Evolutionary conservation across 2,888 invertebrate genomes (phyloP), one percentile per base, ranked within the genome.

Genomic region (Bombylius major): DNA sequence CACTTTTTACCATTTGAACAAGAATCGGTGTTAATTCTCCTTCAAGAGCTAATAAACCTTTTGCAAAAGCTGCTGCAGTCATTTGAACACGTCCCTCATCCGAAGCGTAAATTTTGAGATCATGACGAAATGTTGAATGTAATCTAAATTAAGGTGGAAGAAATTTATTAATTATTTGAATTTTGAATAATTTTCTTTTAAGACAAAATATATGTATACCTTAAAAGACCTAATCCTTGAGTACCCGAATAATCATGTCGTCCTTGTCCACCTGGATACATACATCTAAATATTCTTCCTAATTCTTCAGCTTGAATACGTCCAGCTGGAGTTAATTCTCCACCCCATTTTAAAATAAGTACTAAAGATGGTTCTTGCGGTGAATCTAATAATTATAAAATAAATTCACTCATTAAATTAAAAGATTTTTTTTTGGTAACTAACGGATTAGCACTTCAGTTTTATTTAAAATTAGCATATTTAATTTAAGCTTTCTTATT

Each of bases 51-150:
- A 99, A 77, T 39, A 99, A 77, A 0, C 99, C 99, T 77, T 98
- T 99, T 4, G 99, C 96, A 75, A 99, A 99, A 3, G 99, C 99
- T 0, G 99, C 99, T 0, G 99, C 99, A 0, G 99, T 99, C 97
- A 99, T 99, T 76, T 99, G 99, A 4, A 99, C 99, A 56, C 99
- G 80, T 4, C 99, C 99, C 73, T 99, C 99, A 73, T 99, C 99
- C 1, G 97, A 97, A 1, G 99, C 98, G 75, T 99, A 99, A 65
- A 99, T 99, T 79, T 99, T 99, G 58, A 99, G 79, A 74, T 99
- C 99, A 73, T 99, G 98, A 0, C 99, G 86, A 76, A 95, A 99
- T 0, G 99, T 99, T 9, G 97, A 97, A 75, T 99, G 99, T 2
- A 99, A 79, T 1, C 82, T 79, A 31, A 23, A 6, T 33, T 32